phyloP scores from a whole-genome alignment of 2,797 vertebrate species.

The Bucorvus abyssinicus region DNA sequence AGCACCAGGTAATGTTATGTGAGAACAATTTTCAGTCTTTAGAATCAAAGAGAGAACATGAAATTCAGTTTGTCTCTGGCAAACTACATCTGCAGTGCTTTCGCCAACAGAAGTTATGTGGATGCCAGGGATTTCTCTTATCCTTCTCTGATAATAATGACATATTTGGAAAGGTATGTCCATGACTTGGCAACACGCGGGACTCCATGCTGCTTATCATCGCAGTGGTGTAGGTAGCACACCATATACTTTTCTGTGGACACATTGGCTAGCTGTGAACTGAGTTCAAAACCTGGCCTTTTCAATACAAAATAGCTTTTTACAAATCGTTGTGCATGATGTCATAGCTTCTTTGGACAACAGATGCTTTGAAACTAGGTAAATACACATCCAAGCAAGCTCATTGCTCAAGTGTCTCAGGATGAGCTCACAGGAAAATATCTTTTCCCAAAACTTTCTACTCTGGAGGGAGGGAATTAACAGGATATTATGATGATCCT shows the following conservation, averaged over 20 bases:
- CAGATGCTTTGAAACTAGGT: neutral
- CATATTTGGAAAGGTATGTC: neutral
- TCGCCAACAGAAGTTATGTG: neutral
- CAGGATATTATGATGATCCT: neutral
- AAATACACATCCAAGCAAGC: neutral
- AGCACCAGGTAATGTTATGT: constrained; percentile 81
- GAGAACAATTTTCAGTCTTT: neutral
- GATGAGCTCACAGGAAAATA: neutral
- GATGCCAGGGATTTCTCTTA: neutral
- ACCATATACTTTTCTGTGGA: neutral
- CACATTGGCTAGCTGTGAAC: neutral
- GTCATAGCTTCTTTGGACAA: neutral
- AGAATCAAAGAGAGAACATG: neutral
- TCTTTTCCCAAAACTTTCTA: neutral
- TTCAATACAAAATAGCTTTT: neutral
- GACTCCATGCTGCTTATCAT: neutral
- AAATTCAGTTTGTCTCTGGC: neutral
- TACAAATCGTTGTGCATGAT: neutral
- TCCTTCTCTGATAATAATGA: neutral
- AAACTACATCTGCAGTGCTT: neutral
- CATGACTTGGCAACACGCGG: neutral
- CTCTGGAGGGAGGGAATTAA: neutral
- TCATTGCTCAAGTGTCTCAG: neutral
- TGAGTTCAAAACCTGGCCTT: neutral
- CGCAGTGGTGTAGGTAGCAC: neutral